Evolutionary conservation across 2,888 invertebrate species (phyloP).

Genomic region (Synanthedon andrenaeformis): DNA sequence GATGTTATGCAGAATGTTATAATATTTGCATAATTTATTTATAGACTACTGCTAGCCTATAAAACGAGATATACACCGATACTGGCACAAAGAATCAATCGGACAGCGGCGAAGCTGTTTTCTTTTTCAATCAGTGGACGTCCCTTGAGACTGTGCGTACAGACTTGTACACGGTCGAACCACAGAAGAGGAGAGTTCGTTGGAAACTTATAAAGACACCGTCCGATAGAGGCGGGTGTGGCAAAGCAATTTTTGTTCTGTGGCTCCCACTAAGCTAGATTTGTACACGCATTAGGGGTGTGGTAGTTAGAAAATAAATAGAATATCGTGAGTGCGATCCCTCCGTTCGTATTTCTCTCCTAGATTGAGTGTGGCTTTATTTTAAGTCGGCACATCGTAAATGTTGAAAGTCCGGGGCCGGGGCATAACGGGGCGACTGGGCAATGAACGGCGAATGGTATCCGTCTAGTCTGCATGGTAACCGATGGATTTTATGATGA

Average conservation of each 20-base stretch:
- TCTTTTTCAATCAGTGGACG: conserved; percentile 62
- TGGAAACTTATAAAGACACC: no score
- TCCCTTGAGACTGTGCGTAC: conserved; percentile 37
- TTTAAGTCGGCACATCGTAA: conserved; percentile 40
- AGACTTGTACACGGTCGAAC: conserved; percentile 27
- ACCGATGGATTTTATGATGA: neutral
- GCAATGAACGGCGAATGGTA: conserved; percentile 12
- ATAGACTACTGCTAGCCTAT: conserved; percentile 18
- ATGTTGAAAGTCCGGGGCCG: conserved; percentile 17
- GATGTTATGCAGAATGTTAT: no score
- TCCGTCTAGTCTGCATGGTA: conserved; percentile 5
- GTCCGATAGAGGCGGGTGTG: no score
- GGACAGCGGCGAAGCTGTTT: conserved; percentile 58
- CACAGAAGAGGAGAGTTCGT: conserved; percentile 18
- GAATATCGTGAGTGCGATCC: conserved; percentile 43
- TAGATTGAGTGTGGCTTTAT: conserved; percentile 47
- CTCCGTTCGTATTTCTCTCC: conserved; percentile 27
- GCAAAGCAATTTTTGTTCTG: conserved; percentile 14
- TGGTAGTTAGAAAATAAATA: conserved; percentile 59
- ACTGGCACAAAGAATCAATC: conserved; percentile 57
- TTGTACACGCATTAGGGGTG: conserved; percentile 21
- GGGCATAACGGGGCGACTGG: conserved; percentile 6
- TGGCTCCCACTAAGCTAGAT: conserved; percentile 11
- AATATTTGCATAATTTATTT: no score
- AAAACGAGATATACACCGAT: conserved; percentile 39